Percentiles rank a stretch among this genome's conserved stretches.
These are phyloP conservation scores for Petrocephalus zakoni DNA, from an alignment of 2,113 vertebrate species.

Conservation along the genomic window DNA sequence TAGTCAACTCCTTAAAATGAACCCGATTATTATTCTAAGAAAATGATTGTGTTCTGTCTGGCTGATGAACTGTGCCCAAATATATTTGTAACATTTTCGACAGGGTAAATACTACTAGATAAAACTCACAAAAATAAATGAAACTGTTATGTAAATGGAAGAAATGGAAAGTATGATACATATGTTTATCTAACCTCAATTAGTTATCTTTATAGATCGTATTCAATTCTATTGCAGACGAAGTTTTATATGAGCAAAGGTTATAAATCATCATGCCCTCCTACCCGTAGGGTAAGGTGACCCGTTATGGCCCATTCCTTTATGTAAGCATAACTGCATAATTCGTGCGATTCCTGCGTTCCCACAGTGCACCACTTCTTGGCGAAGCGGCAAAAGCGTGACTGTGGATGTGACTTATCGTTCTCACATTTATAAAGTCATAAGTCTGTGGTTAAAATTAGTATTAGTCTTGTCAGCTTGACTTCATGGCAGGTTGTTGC, in stretches of 20 bases:
- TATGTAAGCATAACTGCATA: background rate
- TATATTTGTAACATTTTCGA: background rate
- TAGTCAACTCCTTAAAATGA: background rate
- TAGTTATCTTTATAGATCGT: no score
- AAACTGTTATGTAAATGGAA: background rate
- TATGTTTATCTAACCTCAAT: no score
- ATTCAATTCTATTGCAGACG: no score
- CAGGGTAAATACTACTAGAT: background rate
- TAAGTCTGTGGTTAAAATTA: background rate
- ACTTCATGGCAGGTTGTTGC: background rate
- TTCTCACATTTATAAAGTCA: background rate
- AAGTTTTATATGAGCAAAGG: background rate
- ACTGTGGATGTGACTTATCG: background rate
- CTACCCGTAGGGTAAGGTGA: background rate
- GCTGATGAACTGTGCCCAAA: background rate
- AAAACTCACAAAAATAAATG: background rate
- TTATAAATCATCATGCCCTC: background rate
- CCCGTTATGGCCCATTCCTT: background rate
- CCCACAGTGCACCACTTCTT: background rate
- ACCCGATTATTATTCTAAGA: background rate
- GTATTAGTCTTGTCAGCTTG: background rate
- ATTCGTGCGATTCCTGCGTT: background rate
- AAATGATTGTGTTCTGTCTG: background rate
- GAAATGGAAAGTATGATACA: no score
- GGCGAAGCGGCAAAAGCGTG: background rate